These are phyloP conservation scores for Lepas anatifera DNA, from an alignment of 2,888 invertebrate genomes.

Conservation along the genomic window DNA sequence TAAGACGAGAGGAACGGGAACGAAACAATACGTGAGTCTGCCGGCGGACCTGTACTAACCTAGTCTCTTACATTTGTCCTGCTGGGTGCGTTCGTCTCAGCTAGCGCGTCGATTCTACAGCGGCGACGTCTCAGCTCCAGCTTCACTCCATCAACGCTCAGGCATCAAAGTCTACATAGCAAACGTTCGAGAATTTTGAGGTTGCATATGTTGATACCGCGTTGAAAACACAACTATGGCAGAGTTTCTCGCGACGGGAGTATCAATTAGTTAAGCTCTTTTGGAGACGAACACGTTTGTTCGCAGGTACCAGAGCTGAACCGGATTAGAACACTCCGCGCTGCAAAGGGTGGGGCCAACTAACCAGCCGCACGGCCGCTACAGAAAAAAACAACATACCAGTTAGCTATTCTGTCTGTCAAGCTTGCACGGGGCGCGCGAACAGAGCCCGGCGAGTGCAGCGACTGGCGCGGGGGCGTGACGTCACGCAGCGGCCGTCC, in stretches of 20 bases:
- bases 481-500: background rate
- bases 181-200: too few species aligned
- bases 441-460: background rate
- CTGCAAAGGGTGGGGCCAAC: background rate
- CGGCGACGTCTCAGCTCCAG: too few species aligned
- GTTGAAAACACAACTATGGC: too few species aligned
- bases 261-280: background rate
- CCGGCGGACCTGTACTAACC: background rate
- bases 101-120: too few species aligned
- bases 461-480: background rate
- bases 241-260: background rate
- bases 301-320: background rate
- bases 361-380: background rate
- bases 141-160: too few species aligned
- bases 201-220: too few species aligned
- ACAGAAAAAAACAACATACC: background rate
- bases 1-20: conserved; percentile 8
- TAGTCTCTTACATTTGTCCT: conserved; percentile 4
- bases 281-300: background rate
- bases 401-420: background rate
- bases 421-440: background rate
- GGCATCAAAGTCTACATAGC: too few species aligned
- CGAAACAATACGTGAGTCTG: background rate
- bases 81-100: too few species aligned
- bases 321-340: conserved; percentile 7